phyloP scores from a whole-genome alignment of 2,888 invertebrate genomes.

The Clepsis dumicolana region DNA sequence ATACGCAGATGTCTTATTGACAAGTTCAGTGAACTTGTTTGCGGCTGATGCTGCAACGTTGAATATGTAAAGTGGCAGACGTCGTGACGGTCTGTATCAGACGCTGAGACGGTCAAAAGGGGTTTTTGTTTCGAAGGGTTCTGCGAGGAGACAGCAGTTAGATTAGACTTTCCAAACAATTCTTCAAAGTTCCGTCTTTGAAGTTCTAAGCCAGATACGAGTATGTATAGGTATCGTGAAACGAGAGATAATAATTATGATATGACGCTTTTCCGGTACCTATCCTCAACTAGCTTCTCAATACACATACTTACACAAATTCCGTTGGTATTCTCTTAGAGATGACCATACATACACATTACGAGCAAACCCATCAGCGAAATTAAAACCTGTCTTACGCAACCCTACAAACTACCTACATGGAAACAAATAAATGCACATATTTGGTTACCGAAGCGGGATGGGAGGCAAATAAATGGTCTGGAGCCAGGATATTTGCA shows the following conservation, averaged over 20 bases:
- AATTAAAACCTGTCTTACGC: constrained; percentile 5
- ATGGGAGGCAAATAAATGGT: constrained; percentile 63
- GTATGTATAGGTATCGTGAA: no score
- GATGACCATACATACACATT: not conserved
- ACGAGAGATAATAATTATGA: not conserved
- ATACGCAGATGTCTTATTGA: constrained; percentile 74
- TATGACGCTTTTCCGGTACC: not conserved
- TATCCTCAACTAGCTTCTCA: not conserved
- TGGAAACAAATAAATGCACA: constrained; percentile 77
- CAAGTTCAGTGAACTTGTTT: constrained; percentile 69
- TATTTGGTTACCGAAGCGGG: constrained; percentile 77
- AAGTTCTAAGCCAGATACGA: no score
- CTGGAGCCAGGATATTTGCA: constrained; percentile 67
- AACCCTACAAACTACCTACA: constrained; percentile 32
- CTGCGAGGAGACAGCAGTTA: constrained; percentile 1
- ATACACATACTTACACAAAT: not conserved
- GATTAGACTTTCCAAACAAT: not conserved
- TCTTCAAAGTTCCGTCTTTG: not conserved
- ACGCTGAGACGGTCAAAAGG: constrained; percentile 44
- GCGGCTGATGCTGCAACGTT: constrained; percentile 54
- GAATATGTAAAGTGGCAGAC: constrained; percentile 65
- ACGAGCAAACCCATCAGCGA: not conserved
- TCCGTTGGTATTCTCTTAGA: not conserved
- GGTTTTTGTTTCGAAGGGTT: constrained; percentile 25
- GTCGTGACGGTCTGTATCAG: constrained; percentile 58